Evolutionary conservation across 2,888 invertebrate species (phyloP), one percentile per base, ranked within the genome.

Genomic region (Meta bourneti): DNA sequence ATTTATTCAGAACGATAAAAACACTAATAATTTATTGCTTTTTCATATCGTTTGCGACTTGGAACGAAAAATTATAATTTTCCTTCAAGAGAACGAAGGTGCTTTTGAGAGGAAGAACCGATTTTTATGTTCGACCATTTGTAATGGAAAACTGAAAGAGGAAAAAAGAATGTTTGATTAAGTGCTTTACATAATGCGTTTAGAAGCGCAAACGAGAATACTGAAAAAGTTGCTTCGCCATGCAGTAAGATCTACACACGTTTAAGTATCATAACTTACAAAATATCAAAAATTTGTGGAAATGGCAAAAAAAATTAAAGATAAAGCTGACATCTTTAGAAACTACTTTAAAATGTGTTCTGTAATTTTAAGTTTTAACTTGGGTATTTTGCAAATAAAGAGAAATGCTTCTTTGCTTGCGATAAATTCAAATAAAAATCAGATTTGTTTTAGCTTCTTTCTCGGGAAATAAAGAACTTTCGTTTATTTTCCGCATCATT

Each of bases 1-100:
- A 54, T 79, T 13, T 79, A 61, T 79, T 54, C 61, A 61, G 54
- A 54, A 16, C 79, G 52, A 79, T 79, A 79, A 79, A 79, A 79
- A 79, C 13, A 19, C 20, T 54, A 79, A 79, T 54, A 79, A 79
- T 79, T 79, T 79, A 79, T 79, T 79, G 20, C 20, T 34, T 54
- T 54, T 61, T 79, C 61, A 79, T 79, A 79, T 61, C 54, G 11
- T 79, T 79, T 79, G 61, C 61, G 61, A 61, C 61, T 61, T 61
- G 11, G 61, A 61, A 61, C 8, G 61, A 16, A 61, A 61, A 61
- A 61, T 61, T 61, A 61, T 61, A 61, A 61, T 61, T 61, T 61
- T 61, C 16, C 61, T 61, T 61, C 61, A 11, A 8, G 61, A 16
- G 13, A 61, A 61, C 61, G 61, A 61, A 11, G 13, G 61, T 5